Percentiles rank a stretch among this genome's conserved stretches.
phyloP scores from a whole-genome alignment of 2,888 invertebrate species.

The Keiferia lycopersicella region DNA sequence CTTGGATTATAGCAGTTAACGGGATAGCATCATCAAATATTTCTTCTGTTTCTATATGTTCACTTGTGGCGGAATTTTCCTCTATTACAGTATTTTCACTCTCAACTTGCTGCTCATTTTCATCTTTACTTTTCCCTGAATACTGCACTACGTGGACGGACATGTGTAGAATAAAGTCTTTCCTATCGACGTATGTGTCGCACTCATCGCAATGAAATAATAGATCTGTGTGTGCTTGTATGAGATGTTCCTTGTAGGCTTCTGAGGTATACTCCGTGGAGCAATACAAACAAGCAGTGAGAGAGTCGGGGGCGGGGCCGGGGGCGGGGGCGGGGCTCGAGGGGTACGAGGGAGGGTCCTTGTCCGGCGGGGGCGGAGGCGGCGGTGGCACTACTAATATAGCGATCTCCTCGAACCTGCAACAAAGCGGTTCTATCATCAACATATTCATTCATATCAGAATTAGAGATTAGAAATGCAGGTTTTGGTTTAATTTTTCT shows the following conservation, averaged over 20 bases:
- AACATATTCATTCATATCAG: background rate
- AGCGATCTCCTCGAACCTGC: conserved; percentile 43
- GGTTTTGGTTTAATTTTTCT: background rate
- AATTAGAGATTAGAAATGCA: background rate
- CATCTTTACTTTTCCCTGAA: conserved; percentile 22
- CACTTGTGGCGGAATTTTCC: too few relatives aligned
- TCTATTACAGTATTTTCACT: conserved; percentile 3
- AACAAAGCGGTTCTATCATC: conserved; percentile 43
- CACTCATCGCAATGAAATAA: conserved; percentile 71
- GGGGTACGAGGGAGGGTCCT: conserved; percentile 23
- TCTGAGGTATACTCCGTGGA: conserved; percentile 30
- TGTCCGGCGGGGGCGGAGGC: background rate
- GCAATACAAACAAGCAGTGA: conserved; percentile 48
- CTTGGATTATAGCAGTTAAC: background rate
- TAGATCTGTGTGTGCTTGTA: conserved; percentile 50
- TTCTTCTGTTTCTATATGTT: background rate
- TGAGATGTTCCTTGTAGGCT: conserved; percentile 50
- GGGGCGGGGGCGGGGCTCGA: conserved; percentile 15
- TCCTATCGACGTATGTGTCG: conserved; percentile 54
- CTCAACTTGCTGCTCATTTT: conserved; percentile 2
- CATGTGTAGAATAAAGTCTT: conserved; percentile 63
- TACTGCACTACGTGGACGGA: conserved; percentile 55
- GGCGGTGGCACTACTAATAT: conserved; percentile 28
- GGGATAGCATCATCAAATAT: background rate
- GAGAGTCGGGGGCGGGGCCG: conserved; percentile 24